phyloP scores from a whole-genome alignment of 2,113 vertebrate genomes.

The Semnopithecus entellus region DNA sequence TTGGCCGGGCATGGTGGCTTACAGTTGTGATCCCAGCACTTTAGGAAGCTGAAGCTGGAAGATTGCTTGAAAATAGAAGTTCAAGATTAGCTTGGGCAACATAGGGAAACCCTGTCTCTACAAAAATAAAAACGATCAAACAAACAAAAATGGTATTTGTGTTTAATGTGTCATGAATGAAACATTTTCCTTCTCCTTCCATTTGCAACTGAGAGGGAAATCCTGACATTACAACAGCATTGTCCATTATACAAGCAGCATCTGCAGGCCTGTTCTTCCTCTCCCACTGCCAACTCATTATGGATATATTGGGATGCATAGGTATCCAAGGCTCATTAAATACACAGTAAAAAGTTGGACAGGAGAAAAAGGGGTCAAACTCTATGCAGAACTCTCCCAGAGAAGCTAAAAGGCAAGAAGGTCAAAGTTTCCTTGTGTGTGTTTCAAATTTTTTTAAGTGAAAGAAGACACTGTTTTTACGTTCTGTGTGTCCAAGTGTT shows the following conservation, averaged over 20 bases:
- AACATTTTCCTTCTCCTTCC: slow-evolving; percentile 13
- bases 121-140: no score
- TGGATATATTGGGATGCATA: neutral
- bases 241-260: neutral
- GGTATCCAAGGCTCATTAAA: slow-evolving; percentile 44
- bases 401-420: slow-evolving; percentile 1
- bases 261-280: neutral
- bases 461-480: slow-evolving; percentile 61
- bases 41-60: no score
- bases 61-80: no score
- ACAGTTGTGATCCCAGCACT: no score
- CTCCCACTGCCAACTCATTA: neutral
- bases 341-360: slow-evolving; percentile 24
- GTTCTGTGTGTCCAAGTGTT: slow-evolving; percentile 53
- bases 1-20: no score
- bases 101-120: no score
- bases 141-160: slow-evolving; percentile 16
- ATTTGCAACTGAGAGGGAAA: neutral
- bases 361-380: slow-evolving; percentile 23
- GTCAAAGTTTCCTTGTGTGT: slow-evolving; percentile 30
- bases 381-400: neutral
- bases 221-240: neutral
- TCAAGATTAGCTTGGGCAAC: no score
- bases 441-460: slow-evolving; percentile 60
- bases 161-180: neutral